Evolutionary conservation across 2,113 vertebrate species (phyloP).

Genomic region (Chroicocephalus ridibundus): DNA sequence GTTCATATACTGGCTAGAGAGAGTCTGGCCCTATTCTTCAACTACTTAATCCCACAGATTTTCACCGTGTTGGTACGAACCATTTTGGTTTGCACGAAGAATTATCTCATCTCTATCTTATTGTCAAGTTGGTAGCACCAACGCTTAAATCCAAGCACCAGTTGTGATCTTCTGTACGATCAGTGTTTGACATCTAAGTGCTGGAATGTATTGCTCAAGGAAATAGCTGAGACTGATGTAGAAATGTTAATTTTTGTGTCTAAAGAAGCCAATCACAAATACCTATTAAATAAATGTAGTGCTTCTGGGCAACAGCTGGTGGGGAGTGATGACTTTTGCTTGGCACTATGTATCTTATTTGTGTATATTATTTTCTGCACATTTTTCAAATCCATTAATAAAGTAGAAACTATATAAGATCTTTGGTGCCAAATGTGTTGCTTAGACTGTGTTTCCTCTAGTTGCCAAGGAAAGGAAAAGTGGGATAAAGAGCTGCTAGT

Average conservation of each 20-base stretch:
- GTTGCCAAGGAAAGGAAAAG: not conserved
- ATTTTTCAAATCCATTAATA: conserved; percentile 9
- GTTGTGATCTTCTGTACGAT: not conserved
- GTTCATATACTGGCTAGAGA: not conserved
- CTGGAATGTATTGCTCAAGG: not conserved
- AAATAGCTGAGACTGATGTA: not conserved
- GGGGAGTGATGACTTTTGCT: not conserved
- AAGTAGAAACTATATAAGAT: not conserved
- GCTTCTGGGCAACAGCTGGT: not conserved
- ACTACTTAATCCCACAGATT: not conserved
- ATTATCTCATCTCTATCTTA: not conserved
- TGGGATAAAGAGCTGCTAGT: conserved; percentile 16
- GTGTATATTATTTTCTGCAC: not conserved
- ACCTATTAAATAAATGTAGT: not conserved
- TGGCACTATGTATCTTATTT: not conserved
- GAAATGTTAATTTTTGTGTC: not conserved
- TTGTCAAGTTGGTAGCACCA: not conserved
- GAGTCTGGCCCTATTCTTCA: not conserved
- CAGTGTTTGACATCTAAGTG: not conserved
- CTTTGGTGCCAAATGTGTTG: not conserved
- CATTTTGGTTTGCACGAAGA: not conserved
- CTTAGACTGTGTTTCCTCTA: not conserved
- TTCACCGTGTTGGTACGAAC: not conserved
- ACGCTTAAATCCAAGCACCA: not conserved
- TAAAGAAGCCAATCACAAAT: not conserved